Conservation (phyloP, 2,113 vertebrate genomes). For the Potamarius usumacintae region DNA sequence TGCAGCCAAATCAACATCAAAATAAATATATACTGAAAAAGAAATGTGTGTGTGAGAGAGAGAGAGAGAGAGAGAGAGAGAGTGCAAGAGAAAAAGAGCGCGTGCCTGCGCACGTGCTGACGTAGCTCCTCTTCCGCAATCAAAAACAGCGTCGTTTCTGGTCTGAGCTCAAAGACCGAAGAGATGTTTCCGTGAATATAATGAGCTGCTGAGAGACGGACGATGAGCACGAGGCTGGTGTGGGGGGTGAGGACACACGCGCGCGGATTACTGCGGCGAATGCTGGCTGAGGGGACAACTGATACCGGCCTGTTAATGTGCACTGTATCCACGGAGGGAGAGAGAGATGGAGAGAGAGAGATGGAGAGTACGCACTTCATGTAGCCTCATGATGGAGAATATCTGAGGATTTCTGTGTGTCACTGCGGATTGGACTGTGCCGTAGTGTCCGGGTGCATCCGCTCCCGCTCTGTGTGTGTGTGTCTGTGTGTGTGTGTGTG, state of each 20-base stretch:
- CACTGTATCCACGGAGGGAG: not conserved
- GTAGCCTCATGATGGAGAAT: slow-evolving; percentile 48
- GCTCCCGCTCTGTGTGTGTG: slow-evolving; percentile 1
- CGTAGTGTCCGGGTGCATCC: slow-evolving; percentile 34
- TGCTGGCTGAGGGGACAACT: not conserved
- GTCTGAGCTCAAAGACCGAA: not conserved
- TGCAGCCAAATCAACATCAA: not conserved
- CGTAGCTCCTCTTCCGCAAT: slow-evolving; percentile 15
- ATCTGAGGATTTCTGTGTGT: slow-evolving; percentile 39
- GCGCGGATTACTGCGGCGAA: slow-evolving; percentile 6
- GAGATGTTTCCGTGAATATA: slow-evolving; percentile 24
- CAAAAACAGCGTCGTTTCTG: slow-evolving; percentile 1
- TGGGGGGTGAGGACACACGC: not conserved
- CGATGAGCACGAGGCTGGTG: not conserved
- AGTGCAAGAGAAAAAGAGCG: not conserved
- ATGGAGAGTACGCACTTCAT: slow-evolving; percentile 52
- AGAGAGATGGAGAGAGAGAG: slow-evolving; percentile 32
- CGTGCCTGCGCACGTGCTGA: not conserved
- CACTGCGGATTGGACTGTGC: slow-evolving; percentile 52
- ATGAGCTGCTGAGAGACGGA: slow-evolving; percentile 15
- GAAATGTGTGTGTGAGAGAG: not conserved
- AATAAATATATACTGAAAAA: not conserved
- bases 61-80: too few species aligned
- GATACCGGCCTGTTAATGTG: not conserved
- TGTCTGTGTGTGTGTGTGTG: not conserved